phyloP scores from a whole-genome alignment of 2,797 vertebrate species.

The Varecia variegata region DNA sequence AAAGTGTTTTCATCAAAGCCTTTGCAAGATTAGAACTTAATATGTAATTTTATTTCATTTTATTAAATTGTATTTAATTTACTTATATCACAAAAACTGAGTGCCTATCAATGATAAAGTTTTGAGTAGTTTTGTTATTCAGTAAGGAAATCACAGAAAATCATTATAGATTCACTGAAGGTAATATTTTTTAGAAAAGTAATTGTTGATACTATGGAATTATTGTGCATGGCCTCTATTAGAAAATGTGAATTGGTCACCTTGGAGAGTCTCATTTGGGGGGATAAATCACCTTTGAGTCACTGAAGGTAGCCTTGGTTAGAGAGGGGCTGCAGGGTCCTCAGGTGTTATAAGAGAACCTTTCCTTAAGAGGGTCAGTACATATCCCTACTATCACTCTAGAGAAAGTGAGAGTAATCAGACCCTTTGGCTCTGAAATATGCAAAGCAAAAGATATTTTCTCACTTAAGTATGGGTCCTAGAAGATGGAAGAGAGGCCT shows the following conservation, averaged over 20 bases:
- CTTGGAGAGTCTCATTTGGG: not conserved
- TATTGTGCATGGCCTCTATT: not conserved
- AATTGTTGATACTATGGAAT: not conserved
- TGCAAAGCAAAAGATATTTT: not conserved
- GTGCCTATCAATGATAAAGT: not conserved
- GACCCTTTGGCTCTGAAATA: not conserved
- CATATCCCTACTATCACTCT: not conserved
- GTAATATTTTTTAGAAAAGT: not conserved
- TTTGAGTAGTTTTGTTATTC: not conserved
- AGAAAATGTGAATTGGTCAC: not conserved
- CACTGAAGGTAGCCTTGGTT: not conserved
- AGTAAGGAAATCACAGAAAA: not conserved
- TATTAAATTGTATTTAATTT: slow-evolving; percentile 13
- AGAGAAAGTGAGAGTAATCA: not conserved
- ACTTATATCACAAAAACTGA: not conserved
- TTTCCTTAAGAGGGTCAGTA: not conserved
- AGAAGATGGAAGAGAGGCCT: not conserved
- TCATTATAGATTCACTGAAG: not conserved
- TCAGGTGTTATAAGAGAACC: not conserved
- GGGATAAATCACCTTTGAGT: not conserved
- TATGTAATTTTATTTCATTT: not conserved
- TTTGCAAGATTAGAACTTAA: not conserved
- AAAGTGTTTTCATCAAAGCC: not conserved
- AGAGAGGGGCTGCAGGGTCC: not conserved
- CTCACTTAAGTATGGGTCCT: not conserved